phyloP scores from a whole-genome alignment of 2,888 invertebrate genomes.

The Eurytoma californica region DNA sequence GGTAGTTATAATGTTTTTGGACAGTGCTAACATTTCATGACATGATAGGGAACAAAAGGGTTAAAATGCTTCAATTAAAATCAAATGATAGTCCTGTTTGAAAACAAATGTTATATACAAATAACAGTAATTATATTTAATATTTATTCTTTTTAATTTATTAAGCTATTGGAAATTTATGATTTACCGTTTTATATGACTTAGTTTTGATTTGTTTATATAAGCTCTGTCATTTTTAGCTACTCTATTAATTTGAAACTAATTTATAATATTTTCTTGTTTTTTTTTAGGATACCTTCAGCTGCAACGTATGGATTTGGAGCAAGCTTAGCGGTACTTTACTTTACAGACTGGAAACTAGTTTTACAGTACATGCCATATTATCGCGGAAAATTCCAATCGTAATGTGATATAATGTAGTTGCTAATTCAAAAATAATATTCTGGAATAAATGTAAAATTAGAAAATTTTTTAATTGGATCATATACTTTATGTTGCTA shows the following conservation, averaged over 20 bases:
- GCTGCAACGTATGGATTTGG: constrained; percentile 81
- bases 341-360: constrained; percentile 88
- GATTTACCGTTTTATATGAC: background rate
- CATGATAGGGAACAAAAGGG: no score
- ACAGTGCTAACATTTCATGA: no score
- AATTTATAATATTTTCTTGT: constrained; percentile 13
- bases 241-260: background rate
- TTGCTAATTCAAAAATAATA: no score
- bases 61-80: no score
- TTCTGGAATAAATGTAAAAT: no score
- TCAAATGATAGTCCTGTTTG: no score
- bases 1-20: no score
- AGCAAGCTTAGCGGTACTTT: constrained; percentile 79
- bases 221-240: background rate
- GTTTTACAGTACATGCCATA: constrained; percentile 85
- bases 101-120: no score
- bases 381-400: constrained; percentile 83
- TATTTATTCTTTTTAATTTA: background rate
- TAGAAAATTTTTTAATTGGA: no score
- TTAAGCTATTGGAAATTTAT: background rate
- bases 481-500: no score
- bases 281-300: constrained; percentile 78
- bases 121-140: background rate
- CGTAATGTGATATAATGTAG: background rate
- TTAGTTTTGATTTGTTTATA: no score